A percentile compares a stretch with the other conserved stretches of the same genome.
phyloP scores from a whole-genome alignment of 23 tunicate species.

The Styela clava region DNA sequence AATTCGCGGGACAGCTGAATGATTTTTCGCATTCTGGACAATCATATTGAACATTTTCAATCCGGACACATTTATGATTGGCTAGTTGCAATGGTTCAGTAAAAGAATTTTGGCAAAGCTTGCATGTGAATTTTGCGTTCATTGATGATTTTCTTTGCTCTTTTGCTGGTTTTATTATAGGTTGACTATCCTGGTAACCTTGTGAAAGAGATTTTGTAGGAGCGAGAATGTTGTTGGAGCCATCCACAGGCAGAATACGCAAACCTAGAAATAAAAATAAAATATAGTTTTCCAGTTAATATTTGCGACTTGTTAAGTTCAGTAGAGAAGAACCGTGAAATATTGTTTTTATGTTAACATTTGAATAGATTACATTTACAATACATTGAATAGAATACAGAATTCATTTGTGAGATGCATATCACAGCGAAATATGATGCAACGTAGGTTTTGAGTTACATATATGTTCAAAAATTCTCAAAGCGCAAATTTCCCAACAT shows the following conservation, averaged over 20 bases:
- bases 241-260: not conserved
- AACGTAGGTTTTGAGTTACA: no score
- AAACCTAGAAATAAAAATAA: not conserved
- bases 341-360: no score
- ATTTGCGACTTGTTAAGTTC: no score
- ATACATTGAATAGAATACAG: no score
- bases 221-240: not conserved
- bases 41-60: constrained; percentile 53
- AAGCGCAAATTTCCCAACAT: no score
- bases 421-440: no score
- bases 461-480: no score
- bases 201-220: constrained; percentile 3
- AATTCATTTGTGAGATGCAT: no score
- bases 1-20: constrained; percentile 80
- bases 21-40: constrained; percentile 73
- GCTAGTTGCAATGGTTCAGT: constrained; percentile 51
- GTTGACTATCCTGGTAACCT: not conserved
- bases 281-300: no score
- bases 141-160: not conserved
- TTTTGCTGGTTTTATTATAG: constrained; percentile 1
- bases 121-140: constrained; percentile 30
- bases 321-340: no score
- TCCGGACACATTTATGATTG: constrained; percentile 57
- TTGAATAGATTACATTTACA: no score
- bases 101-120: constrained; percentile 47